A percentile compares a stretch with the other conserved stretches of the same genome.
phyloP scores from a whole-genome alignment of 1,140 invertebrate genomes.

The Coptotermes formosanus region DNA sequence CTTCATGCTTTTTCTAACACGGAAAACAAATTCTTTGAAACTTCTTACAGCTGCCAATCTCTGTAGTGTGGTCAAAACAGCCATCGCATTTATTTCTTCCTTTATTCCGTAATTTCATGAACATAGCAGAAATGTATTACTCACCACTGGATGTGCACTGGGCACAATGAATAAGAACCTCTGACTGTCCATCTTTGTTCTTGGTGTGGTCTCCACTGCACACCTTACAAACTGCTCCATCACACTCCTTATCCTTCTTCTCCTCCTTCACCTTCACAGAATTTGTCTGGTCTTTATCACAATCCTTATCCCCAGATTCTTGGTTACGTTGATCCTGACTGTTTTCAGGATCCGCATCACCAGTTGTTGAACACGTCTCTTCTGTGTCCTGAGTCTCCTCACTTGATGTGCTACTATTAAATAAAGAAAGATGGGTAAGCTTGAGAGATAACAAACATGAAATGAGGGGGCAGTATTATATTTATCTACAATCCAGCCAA shows the following conservation, averaged over 20 bases:
- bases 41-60: no score
- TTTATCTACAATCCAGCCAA: no score
- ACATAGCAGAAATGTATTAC: conserved; percentile 37
- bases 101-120: no score
- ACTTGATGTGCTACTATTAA: conserved; percentile 49
- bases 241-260: conserved; percentile 31
- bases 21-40: no score
- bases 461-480: no score
- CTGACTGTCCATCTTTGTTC: conserved; percentile 47
- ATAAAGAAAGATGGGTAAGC: background rate
- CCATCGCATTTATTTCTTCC: no score
- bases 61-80: no score
- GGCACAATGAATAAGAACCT: conserved; percentile 66
- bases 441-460: no score
- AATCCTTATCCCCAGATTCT: conserved; percentile 46
- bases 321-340: background rate
- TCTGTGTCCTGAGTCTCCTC: conserved; percentile 53
- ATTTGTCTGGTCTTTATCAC: background rate
- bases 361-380: conserved; percentile 48
- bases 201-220: conserved; percentile 46
- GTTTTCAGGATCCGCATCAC: conserved; percentile 30
- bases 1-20: no score
- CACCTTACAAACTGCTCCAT: conserved; percentile 46
- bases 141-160: conserved; percentile 71
- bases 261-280: background rate